Base-by-base conservation (phyloP, 2,113 vertebrate species). In the Heterotis niloticus region DNA sequence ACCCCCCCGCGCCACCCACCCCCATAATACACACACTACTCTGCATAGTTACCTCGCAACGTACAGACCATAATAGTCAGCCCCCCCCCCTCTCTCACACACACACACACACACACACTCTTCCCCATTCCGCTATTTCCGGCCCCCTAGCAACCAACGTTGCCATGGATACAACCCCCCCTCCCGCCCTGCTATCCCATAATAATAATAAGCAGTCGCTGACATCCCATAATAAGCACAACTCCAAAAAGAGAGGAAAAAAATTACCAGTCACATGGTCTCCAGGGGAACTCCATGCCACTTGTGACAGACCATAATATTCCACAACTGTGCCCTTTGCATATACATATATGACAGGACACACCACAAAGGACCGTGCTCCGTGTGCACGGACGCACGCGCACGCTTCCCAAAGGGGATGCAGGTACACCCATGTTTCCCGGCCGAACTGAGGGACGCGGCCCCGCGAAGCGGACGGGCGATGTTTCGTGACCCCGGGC, bases 21-120 rank as follows among this genome's bases (percentile, higher is more conserved):
- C 79, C 82, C 80, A 74, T 79, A 79, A 91, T 90, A 91, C 90
- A 85, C 89, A 82, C 90, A 91, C 88, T 90, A 93, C 92, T 93
- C 92, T 92, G 91, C 91, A 92, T 90, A 90, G 92, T 92, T 92
- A 92, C 92, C 91, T 90, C 91, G 91, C 91, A 92, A 93, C 92
- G 87, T 91, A 90, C 92, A 93, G 92, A 92, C 92, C 92, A 93
- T 93, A 93, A 93, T 93, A 92, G 82, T 92, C 90, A 85, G 85
- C 84, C 87, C 87, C 81, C 91, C 89, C 85, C 88, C 34, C 7
- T 87, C 88, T n/a, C n/a, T n/a, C n/a, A n/a, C n/a, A n/a, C n/a
- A n/a, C n/a, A n/a, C n/a, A n/a, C n/a, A n/a, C n/a, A n/a, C n/a
- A n/a, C n/a, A n/a, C 90, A 87, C 90, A 84, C 88, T 83, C 87